phyloP scores from a whole-genome alignment of 2,797 vertebrate species.

The Sebastes glaucus region DNA sequence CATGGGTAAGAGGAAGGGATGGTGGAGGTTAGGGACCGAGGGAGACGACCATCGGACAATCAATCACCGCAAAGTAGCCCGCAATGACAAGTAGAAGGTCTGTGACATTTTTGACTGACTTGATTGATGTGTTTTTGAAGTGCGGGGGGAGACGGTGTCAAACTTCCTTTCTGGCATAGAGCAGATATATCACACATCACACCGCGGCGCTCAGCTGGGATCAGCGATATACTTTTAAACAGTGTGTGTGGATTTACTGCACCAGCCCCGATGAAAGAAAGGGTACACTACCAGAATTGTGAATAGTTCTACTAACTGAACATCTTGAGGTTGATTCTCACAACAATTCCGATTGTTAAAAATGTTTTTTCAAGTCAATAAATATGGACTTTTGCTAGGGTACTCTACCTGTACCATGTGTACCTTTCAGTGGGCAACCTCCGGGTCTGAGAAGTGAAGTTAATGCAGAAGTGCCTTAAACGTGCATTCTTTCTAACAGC shows the following conservation, averaged over 20 bases:
- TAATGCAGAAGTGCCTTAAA: too few relatives aligned
- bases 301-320: background rate
- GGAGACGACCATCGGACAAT: conserved; percentile 63
- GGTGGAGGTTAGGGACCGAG: conserved; percentile 5
- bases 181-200: conserved; percentile 58
- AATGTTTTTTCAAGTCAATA: background rate
- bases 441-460: too few relatives aligned
- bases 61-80: conserved; percentile 77
- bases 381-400: background rate
- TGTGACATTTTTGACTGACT: conserved; percentile 75
- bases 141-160: conserved; percentile 61
- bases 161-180: conserved; percentile 61
- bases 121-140: conserved; percentile 85
- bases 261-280: background rate
- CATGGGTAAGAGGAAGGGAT: conserved; percentile 14
- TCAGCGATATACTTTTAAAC: conserved; percentile 36
- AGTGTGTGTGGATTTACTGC: conserved; percentile 15
- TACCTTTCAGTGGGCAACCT: too few relatives aligned
- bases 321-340: background rate
- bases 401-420: background rate
- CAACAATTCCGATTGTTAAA: background rate
- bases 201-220: conserved; percentile 23
- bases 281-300: background rate
- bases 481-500: too few relatives aligned
- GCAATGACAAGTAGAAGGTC: conserved; percentile 78